A percentile compares a stretch with the other conserved stretches of the same genome.
Conservation (phyloP, 2,113 vertebrate species). For the Isichthys henryi region DNA sequence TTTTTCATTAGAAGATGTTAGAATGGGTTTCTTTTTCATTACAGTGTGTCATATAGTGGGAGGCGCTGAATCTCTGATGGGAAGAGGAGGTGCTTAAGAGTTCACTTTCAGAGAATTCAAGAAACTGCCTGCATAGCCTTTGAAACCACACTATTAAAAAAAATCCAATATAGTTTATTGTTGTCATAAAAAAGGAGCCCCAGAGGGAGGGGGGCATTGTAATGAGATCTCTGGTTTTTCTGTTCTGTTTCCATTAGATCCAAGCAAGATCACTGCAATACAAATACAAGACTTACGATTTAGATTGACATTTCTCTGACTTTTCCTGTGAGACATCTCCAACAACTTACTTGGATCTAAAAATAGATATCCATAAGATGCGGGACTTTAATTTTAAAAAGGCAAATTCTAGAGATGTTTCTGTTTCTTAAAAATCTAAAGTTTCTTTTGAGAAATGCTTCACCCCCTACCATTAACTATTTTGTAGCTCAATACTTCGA, state of each 20-base stretch:
- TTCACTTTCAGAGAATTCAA: constrained; percentile 9
- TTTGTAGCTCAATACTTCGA: neutral
- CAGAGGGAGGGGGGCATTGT: neutral
- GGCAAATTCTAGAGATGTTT: neutral
- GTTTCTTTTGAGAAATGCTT: neutral
- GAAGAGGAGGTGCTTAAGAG: constrained; percentile 34
- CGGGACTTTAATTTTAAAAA: neutral
- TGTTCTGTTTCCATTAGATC: neutral
- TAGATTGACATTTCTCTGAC: neutral
- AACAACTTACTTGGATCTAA: neutral
- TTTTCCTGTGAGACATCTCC: neutral
- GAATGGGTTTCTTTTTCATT: constrained; percentile 51
- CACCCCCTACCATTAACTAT: neutral
- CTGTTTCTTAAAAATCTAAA: neutral
- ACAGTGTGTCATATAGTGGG: constrained; percentile 46
- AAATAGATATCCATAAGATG: neutral
- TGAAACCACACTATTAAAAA: constrained; percentile 48
- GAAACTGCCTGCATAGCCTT: constrained; percentile 38
- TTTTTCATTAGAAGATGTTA: constrained; percentile 55
- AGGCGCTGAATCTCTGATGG: constrained; percentile 7
- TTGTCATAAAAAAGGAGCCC: constrained; percentile 48
- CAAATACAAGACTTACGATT: neutral
- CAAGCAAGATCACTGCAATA: neutral
- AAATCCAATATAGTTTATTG: constrained; percentile 52
- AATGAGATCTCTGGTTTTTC: neutral